Evolutionary conservation across 2,113 vertebrate genomes (phyloP), one percentile per base, ranked within the genome.

Genomic region (Eublepharis macularius): DNA sequence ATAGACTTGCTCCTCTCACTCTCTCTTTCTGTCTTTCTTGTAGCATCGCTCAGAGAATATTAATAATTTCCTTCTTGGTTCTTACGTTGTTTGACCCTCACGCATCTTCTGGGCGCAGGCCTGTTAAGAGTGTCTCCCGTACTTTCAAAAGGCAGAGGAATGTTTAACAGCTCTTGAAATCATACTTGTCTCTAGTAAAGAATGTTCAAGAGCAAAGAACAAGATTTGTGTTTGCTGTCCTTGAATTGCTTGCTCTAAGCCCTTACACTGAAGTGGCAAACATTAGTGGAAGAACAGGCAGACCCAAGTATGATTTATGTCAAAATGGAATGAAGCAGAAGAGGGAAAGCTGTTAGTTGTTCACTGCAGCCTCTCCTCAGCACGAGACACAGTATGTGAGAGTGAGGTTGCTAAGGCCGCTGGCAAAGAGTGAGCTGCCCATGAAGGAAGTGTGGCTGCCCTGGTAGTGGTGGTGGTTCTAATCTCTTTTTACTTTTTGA

Each of bases 21-120:
- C 2, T 29, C 5, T 13, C 45, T 60, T 82, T 73, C 41, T 21
- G 16, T 45, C 4, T 60, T 29, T 21, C 36, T 41, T 6, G 39
- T 45, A 60, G 26, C 26, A 45, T 6, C 24, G 6, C 41, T 81
- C 2, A 10, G 45, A 34, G 49, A 57, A 57, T 17, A 29, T n/a
- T 66, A 78, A 81, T 45, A 74, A 87, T 74, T 89, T 87, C 47
- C 34, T 77, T 88, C 85, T 87, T n/a, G 66, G 77, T 87, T 70
- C 77, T 89, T 47, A 34, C 49, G 19, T 32, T 26, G 60, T 29
- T 49, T 86, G 68, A 77, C 26, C 36, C 19, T 90, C 17, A 2
- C 8, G 81, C 72, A n/a, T 74, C 0, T 68, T 85, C 8, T 45
- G 86, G 39, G 88, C n/a, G 29, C 34, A 86, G 36, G 49, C 29